Conservation (phyloP, 1,140 invertebrate genomes). For the Ceratina japonica region DNA sequence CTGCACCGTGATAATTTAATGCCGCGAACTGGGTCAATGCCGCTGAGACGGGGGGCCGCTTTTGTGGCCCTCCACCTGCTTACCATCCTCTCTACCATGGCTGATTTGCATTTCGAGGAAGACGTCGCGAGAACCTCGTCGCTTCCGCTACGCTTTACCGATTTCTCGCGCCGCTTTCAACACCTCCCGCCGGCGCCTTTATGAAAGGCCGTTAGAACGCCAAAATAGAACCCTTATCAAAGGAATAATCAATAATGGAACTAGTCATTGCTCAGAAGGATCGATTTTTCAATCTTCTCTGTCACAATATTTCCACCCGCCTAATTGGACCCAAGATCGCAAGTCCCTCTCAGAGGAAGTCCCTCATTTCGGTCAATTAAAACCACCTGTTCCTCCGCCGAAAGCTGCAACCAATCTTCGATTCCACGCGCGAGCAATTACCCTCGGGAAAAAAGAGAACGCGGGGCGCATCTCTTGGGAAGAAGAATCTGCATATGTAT, state of each 20-base stretch:
- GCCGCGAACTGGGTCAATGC: constrained; percentile 61
- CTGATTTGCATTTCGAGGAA: constrained; percentile 56
- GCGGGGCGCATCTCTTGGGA: not conserved
- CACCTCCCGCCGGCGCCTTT: too few relatives aligned
- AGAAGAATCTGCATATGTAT: not conserved
- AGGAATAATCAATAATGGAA: too few relatives aligned
- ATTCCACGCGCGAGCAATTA: constrained; percentile 4
- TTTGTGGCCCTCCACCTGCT: constrained; percentile 31
- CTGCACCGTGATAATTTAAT: constrained; percentile 62
- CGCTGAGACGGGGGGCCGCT: constrained; percentile 52
- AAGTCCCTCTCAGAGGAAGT: not conserved
- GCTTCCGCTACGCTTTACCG: not conserved
- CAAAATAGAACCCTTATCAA: too few relatives aligned
- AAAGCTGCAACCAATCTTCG: not conserved
- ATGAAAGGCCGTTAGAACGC: too few relatives aligned
- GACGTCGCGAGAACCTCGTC: not conserved
- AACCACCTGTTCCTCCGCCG: not conserved
- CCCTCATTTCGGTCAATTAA: not conserved
- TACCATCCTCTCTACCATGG: too few relatives aligned
- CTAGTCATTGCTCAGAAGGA: too few relatives aligned
- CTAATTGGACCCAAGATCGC: not conserved
- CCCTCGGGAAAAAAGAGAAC: not conserved
- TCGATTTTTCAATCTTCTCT: too few relatives aligned
- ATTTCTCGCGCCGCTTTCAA: not conserved
- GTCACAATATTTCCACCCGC: too few relatives aligned